phyloP scores from a whole-genome alignment of 2,888 invertebrate species.

The Trachelus tabidus region DNA sequence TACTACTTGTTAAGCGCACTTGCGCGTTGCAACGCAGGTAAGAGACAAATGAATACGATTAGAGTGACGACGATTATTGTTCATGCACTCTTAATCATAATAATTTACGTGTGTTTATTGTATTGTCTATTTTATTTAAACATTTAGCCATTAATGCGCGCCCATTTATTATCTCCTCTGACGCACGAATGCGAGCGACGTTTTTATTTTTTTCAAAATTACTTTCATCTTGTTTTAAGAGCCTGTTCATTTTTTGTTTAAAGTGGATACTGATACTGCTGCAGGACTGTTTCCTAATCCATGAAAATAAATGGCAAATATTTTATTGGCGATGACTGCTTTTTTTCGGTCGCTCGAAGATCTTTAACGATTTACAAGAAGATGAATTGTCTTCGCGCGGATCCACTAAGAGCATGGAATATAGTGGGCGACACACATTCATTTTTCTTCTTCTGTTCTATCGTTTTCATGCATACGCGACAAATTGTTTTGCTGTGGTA shows the following conservation, averaged over 20 bases:
- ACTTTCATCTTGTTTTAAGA: neutral
- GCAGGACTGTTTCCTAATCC: neutral
- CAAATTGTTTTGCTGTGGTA: neutral
- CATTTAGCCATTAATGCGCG: neutral
- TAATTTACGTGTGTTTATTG: neutral
- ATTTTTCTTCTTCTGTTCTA: neutral
- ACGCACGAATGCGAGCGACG: neutral
- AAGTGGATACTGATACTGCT: neutral
- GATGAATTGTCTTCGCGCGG: neutral
- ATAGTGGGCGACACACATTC: neutral
- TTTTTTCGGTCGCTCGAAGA: neutral
- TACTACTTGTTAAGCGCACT: neutral
- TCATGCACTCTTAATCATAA: neutral
- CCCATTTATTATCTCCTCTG: neutral
- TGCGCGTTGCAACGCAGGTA: neutral
- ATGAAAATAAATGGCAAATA: neutral
- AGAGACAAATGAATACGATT: neutral
- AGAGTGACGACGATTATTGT: neutral
- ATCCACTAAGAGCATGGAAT: neutral
- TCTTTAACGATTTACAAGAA: neutral
- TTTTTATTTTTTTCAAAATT: neutral
- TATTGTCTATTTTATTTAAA: neutral
- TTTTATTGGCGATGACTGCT: neutral
- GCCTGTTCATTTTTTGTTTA: neutral
- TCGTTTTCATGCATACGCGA: neutral